Evolutionary conservation across 1,140 invertebrate species (phyloP), one percentile per base, ranked within the genome.

Genomic region (Dendroctonus valens): DNA sequence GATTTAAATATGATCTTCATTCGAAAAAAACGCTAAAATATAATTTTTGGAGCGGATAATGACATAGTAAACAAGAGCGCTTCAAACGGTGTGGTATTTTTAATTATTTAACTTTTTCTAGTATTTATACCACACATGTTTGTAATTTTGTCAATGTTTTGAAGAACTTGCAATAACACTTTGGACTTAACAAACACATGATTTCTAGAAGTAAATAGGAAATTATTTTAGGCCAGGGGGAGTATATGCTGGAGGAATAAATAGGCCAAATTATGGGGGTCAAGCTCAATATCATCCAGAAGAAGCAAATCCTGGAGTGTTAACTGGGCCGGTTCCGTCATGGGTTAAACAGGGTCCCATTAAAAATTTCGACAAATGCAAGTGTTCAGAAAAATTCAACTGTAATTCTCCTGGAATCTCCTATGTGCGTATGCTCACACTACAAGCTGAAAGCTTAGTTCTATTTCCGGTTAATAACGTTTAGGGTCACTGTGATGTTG

Each of bases 331-430:
- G 0, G 73, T 81, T 37, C 81, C 81, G 11, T 78, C 80, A 0
- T 81, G 80, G 78, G 69, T 75, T 6, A 74, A 71, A 63, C 73
- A 80, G 44, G 74, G 77, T n/a, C 78, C 79, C 5, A 67, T 75
- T 61, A 78, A 78, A 67, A 76, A 80, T 11, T 83, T 77, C 65
- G 81, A 84, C 53, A 77, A 73, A 14, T 85, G 84, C 73, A 82
- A 81, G 66, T 85, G 84, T 68, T 79, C 80, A 42, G 81, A 81
- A 65, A 81, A 80, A 53, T 83, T 84, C 77, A 85, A 85, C 69
- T 85, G 84, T 64, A 81, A 82, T 12, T 76, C 78, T 7, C 77
- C 76, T n/a, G 83, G 81, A 42, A 74, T 85, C 41, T 80, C 81
- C 59, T 83, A 84, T 67, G 83, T 85, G 77, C 81, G 81, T 77